Evolutionary conservation across 2,113 vertebrate species (phyloP), one percentile per base, ranked within the genome.

Genomic region (Datnioides undecimradiatus): DNA sequence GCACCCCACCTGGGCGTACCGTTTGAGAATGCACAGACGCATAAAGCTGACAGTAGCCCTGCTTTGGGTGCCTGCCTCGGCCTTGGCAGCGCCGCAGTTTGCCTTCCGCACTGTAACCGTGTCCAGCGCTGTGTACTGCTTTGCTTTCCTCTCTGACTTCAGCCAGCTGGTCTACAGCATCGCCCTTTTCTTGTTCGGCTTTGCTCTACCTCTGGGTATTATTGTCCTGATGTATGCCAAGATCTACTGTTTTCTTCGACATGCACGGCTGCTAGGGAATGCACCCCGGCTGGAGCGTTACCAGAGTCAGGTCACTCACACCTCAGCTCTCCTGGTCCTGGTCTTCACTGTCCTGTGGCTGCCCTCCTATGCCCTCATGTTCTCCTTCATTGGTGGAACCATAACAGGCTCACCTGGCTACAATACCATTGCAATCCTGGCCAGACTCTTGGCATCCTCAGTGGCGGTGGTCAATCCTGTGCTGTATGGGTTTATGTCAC

Each of bases 331-430:
- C 43, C 85, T 96, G 52, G 95, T 96, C 8, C 46, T 94, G 25
- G 80, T 94, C 40, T 95, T 96, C 75, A 94, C 94, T 10, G 54
- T 95, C 29, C 93, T 95, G 79, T 95, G 95, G 95, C 87, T 95
- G 73, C 95, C 94, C 33, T 93, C 95, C 63, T 95, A 96, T 12
- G 70, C 67, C 4, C 88, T 95, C 55, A 95, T 95, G 93, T 95
- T 95, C 89, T 87, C 88, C 69, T 87, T 92, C 46, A 79, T 93
- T 4, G 88, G 84, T 29, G 72, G 67, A 33, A 77, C 46, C 9
- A 17, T 79, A 11, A 29, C 6, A 6, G 36, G 41, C 64, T 70
- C 38, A 9, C 48, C 51, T 1, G 73, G 67, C n/a, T 78, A 80
- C 58, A 86, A 80, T 0, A 62, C 29, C 4, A 23, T 90, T n/a